phyloP scores from a whole-genome alignment of 2,797 vertebrate genomes.

The Typhlichthys subterraneus region DNA sequence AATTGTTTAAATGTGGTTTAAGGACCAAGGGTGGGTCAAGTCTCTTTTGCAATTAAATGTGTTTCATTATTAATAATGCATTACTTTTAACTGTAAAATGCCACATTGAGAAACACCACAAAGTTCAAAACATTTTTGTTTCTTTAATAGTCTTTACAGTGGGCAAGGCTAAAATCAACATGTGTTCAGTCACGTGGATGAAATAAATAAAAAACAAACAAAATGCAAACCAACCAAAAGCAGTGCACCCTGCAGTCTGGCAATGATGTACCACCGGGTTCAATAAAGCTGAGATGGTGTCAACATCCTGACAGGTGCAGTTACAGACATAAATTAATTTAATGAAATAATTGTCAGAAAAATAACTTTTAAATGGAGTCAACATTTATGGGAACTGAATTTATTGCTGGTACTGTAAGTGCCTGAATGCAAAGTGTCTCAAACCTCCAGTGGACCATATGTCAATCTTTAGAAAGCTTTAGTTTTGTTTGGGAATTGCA shows the following conservation, averaged over 20 bases:
- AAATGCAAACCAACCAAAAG: conserved; percentile 46
- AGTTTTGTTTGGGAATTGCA: neutral
- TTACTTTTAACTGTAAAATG: conserved; percentile 32
- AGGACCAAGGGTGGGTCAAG: conserved; percentile 40
- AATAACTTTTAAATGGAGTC: conserved; percentile 5
- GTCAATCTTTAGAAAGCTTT: no score
- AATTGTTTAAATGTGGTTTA: conserved; percentile 47
- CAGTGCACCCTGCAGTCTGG: conserved; percentile 36
- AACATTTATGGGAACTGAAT: neutral
- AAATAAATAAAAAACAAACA: conserved; percentile 75
- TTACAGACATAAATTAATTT: neutral
- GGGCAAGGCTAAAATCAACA: conserved; percentile 70
- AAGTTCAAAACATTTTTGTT: conserved; percentile 67
- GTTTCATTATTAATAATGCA: no score
- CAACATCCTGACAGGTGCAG: conserved; percentile 39
- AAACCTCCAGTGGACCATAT: neutral
- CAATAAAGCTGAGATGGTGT: conserved; percentile 13
- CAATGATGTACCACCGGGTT: conserved; percentile 29
- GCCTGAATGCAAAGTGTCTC: conserved; percentile 19
- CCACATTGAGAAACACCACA: conserved; percentile 77
- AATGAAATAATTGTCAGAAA: conserved; percentile 16
- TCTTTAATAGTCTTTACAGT: conserved; percentile 81
- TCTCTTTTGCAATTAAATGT: neutral
- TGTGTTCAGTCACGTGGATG: conserved; percentile 59
- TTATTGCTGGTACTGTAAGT: conserved; percentile 12